A percentile compares a stretch with the other conserved stretches of the same genome.
Evolutionary conservation across 2,888 invertebrate genomes (phyloP).

Genomic region (Elmis aenea): DNA sequence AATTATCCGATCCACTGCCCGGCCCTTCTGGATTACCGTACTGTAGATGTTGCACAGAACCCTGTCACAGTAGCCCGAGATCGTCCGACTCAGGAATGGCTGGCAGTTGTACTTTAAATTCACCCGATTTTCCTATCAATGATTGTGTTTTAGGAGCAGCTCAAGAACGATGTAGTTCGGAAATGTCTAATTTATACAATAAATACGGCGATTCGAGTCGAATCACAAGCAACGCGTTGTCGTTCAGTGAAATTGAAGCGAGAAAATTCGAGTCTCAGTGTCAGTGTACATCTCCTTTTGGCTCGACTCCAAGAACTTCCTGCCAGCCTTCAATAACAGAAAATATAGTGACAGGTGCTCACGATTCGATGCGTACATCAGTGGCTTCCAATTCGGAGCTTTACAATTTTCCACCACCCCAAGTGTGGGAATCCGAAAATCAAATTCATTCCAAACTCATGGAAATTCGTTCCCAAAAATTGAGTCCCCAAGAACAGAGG

Average conservation of each 20-base stretch:
- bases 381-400: constrained; percentile 50
- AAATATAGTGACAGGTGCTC: constrained; percentile 50
- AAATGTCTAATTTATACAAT: constrained; percentile 32
- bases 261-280: constrained; percentile 65
- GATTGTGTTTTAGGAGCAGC: constrained; percentile 22
- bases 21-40: constrained; percentile 20
- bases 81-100: constrained; percentile 84
- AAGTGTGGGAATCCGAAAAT: constrained; percentile 46
- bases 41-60: constrained; percentile 36
- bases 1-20: constrained; percentile 25
- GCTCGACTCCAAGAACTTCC: constrained; percentile 66
- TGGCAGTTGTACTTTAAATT: constrained; percentile 71
- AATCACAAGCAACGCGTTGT: constrained; percentile 38
- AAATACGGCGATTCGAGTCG: constrained; percentile 30
- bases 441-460: constrained; percentile 50
- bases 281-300: constrained; percentile 68
- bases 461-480: constrained; percentile 18
- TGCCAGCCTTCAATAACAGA: constrained; percentile 57
- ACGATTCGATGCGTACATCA: constrained; percentile 50
- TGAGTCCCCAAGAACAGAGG: constrained; percentile 9
- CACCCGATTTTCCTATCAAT: constrained; percentile 56
- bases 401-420: constrained; percentile 40
- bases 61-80: constrained; percentile 59
- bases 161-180: constrained; percentile 32
- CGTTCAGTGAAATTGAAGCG: constrained; percentile 54